Conservation (phyloP, 2,113 vertebrate genomes). For the Gasterosteus nipponicus region DNA sequence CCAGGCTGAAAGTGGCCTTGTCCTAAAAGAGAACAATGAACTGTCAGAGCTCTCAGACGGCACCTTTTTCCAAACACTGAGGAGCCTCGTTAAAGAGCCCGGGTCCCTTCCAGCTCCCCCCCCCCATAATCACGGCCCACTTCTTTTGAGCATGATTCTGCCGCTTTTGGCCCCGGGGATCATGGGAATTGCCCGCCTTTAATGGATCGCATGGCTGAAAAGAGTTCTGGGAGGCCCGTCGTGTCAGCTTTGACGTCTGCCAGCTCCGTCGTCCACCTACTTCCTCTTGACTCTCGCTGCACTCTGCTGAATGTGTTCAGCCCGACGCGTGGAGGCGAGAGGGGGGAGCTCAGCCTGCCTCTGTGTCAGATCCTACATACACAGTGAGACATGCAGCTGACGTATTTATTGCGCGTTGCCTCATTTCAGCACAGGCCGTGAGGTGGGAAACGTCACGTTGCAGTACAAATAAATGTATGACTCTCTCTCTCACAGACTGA, state of each 20-base stretch:
- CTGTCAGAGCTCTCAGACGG: slow-evolving; percentile 48
- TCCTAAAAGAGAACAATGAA: slow-evolving; percentile 64
- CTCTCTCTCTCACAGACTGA: slow-evolving; percentile 8
- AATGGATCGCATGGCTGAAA: slow-evolving; percentile 55
- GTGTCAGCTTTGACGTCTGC: slow-evolving; percentile 51
- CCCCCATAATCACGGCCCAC: slow-evolving; percentile 50
- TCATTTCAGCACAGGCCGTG: slow-evolving; percentile 24
- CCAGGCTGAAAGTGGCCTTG: slow-evolving; percentile 53
- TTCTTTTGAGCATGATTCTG: slow-evolving; percentile 45
- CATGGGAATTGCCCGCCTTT: slow-evolving; percentile 63
- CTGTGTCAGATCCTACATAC: slow-evolving; percentile 41
- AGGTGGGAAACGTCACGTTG: slow-evolving; percentile 21
- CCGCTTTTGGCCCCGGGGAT: slow-evolving; percentile 52
- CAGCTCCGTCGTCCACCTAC: slow-evolving; percentile 52
- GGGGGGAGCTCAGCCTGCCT: slow-evolving; percentile 26
- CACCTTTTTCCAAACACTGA: slow-evolving; percentile 60
- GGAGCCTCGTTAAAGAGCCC: slow-evolving; percentile 67
- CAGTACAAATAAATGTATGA: neutral
- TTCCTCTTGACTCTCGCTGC: slow-evolving; percentile 18
- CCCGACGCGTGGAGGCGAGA: slow-evolving; percentile 20
- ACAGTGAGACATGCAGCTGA: neutral
- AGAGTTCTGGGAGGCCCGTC: slow-evolving; percentile 63
- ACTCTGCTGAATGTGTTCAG: slow-evolving; percentile 23
- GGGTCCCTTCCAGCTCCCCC: neutral
- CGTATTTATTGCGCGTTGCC: neutral